These are phyloP conservation scores for Allobates femoralis DNA, from an alignment of 2,797 vertebrate genomes.

Conservation along the genomic window DNA sequence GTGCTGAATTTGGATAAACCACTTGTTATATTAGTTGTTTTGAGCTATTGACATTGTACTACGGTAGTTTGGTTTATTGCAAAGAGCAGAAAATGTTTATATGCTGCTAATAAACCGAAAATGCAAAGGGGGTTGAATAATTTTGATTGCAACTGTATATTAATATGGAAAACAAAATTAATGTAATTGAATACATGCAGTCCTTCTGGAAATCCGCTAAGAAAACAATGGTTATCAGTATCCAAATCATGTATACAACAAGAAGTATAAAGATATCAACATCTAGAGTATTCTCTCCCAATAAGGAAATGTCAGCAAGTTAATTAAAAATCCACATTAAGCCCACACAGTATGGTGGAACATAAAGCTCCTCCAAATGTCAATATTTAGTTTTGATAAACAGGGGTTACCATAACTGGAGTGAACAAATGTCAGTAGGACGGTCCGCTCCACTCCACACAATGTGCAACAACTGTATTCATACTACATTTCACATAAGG, in stretches of 20 bases:
- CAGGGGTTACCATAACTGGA: constrained; percentile 5
- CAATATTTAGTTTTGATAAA: constrained; percentile 46
- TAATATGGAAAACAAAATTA: background rate
- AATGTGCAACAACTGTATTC: too few species aligned
- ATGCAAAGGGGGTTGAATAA: too few species aligned
- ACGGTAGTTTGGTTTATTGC: too few species aligned
- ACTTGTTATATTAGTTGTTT: too few species aligned
- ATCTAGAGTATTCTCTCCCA: constrained; percentile 29
- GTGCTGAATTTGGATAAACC: too few species aligned
- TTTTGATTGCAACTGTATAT: background rate
- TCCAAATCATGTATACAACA: background rate
- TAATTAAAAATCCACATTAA: constrained; percentile 42
- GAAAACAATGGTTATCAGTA: background rate
- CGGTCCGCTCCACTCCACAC: background rate
- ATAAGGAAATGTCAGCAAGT: constrained; percentile 37
- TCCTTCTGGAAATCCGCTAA: background rate
- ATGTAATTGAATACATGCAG: background rate
- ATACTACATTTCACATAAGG: background rate
- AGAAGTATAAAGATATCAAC: background rate
- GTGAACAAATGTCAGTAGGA: background rate
- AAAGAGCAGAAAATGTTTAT: too few species aligned
- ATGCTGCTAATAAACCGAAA: too few species aligned
- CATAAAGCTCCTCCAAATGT: constrained; percentile 36
- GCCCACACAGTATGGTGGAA: constrained; percentile 16
- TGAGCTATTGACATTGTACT: too few species aligned